Evolutionary conservation across 1,140 invertebrate genomes (phyloP), one percentile per base, ranked within the genome.

Genomic region (Orussus abietinus): DNA sequence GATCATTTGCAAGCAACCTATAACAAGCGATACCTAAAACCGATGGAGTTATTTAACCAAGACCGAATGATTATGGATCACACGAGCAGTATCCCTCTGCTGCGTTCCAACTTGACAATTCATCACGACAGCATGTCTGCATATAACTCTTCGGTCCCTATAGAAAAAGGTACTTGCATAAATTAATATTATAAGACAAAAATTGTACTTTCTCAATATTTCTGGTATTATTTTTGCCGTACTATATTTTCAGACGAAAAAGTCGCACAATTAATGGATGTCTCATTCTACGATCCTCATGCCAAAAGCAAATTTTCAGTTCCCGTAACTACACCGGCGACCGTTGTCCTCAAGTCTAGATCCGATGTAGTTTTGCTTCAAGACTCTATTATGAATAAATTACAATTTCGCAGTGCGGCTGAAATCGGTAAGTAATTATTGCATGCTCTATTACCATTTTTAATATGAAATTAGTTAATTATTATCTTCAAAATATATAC

Each of bases 381-480:
- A 4, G 55, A 72, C 5, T 77, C 77, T 1, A 56, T 75, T 12
- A 49, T 69, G 51, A 66, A 70, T 34, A 69, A 71, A 1, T 51
- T 80, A 5, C 57, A 64, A n/a, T 72, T 75, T 1, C 66, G 75
- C 1, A 76, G 78, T 46, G 62, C 83, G 4, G 77, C 80, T 3
- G 88, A 92, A 64, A 59, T 81, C 43, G 81, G 66, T 35, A 38
- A 38, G 11, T 32, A 5, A 21, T 2, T 3, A 33, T 32, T 17
- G 11, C 13, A 26, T 21, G 21, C 15, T 41, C 5, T 38, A 45
- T 18, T 26, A 39, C 31, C 38, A 15, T 17, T 33, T 46, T 15
- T 10, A 3, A 5, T 10, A 17, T 5, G 11, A 12, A 22, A 32
- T 11, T 39, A 11, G 10, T 2, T 2, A 28, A 28, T 4, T n/a